Base-by-base conservation (phyloP, 2,797 vertebrate species). In the Sciurus vulgaris region DNA sequence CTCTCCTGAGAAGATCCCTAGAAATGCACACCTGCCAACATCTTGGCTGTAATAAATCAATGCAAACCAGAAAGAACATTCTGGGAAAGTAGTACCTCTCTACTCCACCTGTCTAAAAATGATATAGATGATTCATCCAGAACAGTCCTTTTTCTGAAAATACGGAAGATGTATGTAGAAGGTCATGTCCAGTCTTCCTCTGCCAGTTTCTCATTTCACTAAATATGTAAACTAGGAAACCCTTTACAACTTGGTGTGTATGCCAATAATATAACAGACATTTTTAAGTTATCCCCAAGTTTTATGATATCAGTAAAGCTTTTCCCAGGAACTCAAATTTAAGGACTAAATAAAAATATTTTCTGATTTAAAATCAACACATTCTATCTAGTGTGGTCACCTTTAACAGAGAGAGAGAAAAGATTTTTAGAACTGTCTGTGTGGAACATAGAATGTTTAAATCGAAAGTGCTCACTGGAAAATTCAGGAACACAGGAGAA, bases 291-390 rank as follows among this genome's bases (percentile, higher is more conserved):
- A 78, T 13, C 49, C 24, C 51, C 1, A 47, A 59, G n/a, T 51
- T 78, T 44, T 14, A 18, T 12, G n/a, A 74, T 26, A 69, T 38
- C 18, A 33, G 5, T 28, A 1, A 69, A 85, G 11, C 4, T 51
- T 90, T 84, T 69, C 33, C 41, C 5, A 81, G 78, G 5, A 93
- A 77, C 73, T 92, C 26, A 77, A 51, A 73, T 65, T 81, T 86
- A 86, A 89, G 18, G 8, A 18, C 22, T 22, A 11, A 26, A 28
- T 72, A 85, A 91, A 3, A 94, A 88, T 38, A 59, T 30, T 28
- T 94, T 72, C 22, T 84, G 76, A 89, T 72, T 86, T 44, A 35
- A 88, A 86, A 22, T 49, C 41, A 95, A 84, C 13, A 59, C 14
- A 61, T 83, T 86, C 38, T 72, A 3, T 2, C 30, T 59, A 70